Conservation (phyloP, 2,888 invertebrate genomes). For the Crematogaster levior region DNA sequence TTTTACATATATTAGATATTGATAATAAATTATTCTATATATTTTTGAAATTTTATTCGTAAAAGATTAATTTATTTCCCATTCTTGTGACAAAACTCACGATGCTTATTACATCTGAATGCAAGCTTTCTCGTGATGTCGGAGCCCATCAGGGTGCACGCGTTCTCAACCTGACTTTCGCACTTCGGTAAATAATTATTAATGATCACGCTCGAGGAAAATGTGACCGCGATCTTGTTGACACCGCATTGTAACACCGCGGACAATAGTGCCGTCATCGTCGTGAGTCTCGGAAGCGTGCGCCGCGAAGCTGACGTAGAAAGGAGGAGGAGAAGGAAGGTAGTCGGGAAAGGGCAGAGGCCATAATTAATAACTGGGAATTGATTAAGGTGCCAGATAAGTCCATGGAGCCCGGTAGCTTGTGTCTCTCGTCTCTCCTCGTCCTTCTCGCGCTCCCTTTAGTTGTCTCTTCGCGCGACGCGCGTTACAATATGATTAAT, state of each 20-base stretch:
- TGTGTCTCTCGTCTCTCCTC: constrained; percentile 60
- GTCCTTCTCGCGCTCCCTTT: constrained; percentile 44
- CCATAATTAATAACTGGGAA: constrained; percentile 80
- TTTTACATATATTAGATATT: not conserved
- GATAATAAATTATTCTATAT: not conserved
- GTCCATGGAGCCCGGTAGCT: constrained; percentile 81
- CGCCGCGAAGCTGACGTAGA: constrained; percentile 62
- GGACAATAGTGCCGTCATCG: constrained; percentile 75
- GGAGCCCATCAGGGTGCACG: constrained; percentile 10
- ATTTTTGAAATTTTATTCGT: not conserved
- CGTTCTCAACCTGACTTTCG: constrained; percentile 23
- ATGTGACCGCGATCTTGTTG: constrained; percentile 82
- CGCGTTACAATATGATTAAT: constrained; percentile 83
- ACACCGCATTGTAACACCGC: constrained; percentile 81
- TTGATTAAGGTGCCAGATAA: constrained; percentile 86
- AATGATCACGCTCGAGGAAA: constrained; percentile 76
- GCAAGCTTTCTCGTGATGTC: constrained; percentile 1
- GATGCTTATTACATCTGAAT: not conserved
- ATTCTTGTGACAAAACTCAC: not conserved
- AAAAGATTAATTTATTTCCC: constrained; percentile 1
- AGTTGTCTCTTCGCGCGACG: constrained; percentile 53
- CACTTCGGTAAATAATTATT: constrained; percentile 78
- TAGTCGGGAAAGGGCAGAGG: constrained; percentile 57
- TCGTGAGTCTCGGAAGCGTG: constrained; percentile 73
- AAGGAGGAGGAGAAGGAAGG: constrained; percentile 15